phyloP scores from a whole-genome alignment of 2,888 invertebrate species.

The Papilio protenor region DNA sequence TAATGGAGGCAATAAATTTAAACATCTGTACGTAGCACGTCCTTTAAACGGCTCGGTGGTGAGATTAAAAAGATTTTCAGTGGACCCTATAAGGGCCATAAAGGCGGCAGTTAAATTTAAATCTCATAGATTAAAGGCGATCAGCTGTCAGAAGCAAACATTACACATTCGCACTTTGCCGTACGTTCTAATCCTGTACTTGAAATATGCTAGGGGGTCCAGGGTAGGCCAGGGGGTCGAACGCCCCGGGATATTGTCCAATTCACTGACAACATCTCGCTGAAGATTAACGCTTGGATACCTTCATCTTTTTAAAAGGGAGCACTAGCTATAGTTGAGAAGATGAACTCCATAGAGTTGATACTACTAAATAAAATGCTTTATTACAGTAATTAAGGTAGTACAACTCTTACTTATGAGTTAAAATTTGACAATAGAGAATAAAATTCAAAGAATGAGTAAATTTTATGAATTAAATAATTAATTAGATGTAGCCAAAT shows the following conservation, averaged over 20 bases:
- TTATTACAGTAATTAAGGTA: background rate
- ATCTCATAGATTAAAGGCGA: constrained; percentile 73
- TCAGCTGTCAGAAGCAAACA: constrained; percentile 77
- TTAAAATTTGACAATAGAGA: background rate
- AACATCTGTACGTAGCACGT: constrained; percentile 58
- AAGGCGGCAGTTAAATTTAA: constrained; percentile 71
- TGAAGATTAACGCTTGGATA: constrained; percentile 64
- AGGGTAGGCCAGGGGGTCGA: constrained; percentile 48
- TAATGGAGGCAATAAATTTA: constrained; percentile 43
- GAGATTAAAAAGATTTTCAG: constrained; percentile 69
- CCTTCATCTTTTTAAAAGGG: constrained; percentile 40
- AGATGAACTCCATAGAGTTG: constrained; percentile 52
- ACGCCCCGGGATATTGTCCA: constrained; percentile 63
- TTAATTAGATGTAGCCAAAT: too few species aligned
- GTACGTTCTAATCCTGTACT: constrained; percentile 80
- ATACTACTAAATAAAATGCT: background rate
- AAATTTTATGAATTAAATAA: too few species aligned
- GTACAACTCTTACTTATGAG: background rate
- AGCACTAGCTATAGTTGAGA: constrained; percentile 47
- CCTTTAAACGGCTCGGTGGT: constrained; percentile 62
- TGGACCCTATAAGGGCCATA: constrained; percentile 58
- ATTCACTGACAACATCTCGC: constrained; percentile 69
- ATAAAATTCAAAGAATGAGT: background rate
- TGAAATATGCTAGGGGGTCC: constrained; percentile 75
- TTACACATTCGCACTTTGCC: constrained; percentile 76